Conservation (phyloP, 2,888 invertebrate species). For the Rotaria magnacalcarata region DNA sequence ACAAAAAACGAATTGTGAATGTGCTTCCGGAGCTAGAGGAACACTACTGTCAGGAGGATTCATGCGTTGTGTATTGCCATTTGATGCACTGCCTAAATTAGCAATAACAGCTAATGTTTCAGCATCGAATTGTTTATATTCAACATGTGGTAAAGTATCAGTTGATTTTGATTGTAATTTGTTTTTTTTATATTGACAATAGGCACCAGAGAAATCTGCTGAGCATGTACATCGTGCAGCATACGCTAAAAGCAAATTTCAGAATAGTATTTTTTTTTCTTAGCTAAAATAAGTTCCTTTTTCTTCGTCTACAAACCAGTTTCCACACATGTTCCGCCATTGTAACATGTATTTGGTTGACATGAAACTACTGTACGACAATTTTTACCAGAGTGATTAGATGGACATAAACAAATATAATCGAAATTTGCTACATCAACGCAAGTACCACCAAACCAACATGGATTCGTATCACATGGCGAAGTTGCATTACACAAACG, state of each 20-base stretch:
- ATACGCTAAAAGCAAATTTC: neutral
- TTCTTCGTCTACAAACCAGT: neutral
- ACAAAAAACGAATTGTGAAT: conserved; percentile 28
- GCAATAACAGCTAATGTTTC: conserved; percentile 28
- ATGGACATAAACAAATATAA: conserved; percentile 23
- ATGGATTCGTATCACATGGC: conserved; percentile 19
- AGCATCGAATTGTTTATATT: conserved; percentile 25
- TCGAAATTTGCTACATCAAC: conserved; percentile 9
- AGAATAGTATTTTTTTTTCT: neutral
- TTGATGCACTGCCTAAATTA: neutral
- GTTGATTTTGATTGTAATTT: neutral
- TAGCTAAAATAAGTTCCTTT: neutral
- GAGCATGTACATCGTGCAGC: conserved; percentile 26
- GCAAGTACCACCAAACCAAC: conserved; percentile 23
- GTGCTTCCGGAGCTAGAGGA: neutral
- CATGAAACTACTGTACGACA: neutral
- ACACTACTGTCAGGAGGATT: neutral
- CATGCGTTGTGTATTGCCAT: neutral
- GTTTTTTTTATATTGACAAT: neutral
- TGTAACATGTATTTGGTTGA: neutral
- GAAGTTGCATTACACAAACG: conserved; percentile 30
- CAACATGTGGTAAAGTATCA: neutral
- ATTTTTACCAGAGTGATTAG: conserved; percentile 17
- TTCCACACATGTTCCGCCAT: neutral
- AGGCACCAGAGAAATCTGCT: neutral